A percentile compares a stretch with the other conserved stretches of the same genome.
Conservation (phyloP, 2,888 invertebrate genomes). For the Busseola fusca region DNA sequence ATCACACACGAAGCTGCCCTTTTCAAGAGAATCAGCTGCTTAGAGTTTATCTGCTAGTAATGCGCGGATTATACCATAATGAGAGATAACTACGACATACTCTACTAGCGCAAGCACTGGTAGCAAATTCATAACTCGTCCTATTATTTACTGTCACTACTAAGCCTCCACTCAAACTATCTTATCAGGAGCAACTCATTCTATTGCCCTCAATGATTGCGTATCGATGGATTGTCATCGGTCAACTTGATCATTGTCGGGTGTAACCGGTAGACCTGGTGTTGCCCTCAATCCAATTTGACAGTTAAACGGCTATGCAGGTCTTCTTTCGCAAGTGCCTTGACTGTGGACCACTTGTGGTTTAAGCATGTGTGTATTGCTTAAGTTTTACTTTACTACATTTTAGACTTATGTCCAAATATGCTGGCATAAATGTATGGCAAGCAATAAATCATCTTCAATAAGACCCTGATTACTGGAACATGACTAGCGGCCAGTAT, state of each 20-base stretch:
- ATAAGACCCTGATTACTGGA: neutral
- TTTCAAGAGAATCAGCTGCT: slow-evolving; percentile 19
- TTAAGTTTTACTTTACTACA: neutral
- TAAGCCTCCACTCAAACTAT: slow-evolving; percentile 45
- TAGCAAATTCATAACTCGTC: slow-evolving; percentile 35
- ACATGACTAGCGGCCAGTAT: too few relatives aligned
- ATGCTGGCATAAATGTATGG: too few relatives aligned
- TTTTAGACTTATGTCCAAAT: neutral
- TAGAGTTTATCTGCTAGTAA: slow-evolving; percentile 27
- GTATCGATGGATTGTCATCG: slow-evolving; percentile 30
- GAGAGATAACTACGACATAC: slow-evolving; percentile 7
- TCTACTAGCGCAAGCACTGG: slow-evolving; percentile 11
- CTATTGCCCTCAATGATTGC: slow-evolving; percentile 43
- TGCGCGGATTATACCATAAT: slow-evolving; percentile 28
- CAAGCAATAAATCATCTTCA: neutral
- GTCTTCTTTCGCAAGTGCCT: slow-evolving; percentile 43
- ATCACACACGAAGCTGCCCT: slow-evolving; percentile 29
- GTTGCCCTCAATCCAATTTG: slow-evolving; percentile 38
- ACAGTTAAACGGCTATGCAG: slow-evolving; percentile 27
- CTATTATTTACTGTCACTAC: slow-evolving; percentile 46
- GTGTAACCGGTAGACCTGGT: slow-evolving; percentile 13
- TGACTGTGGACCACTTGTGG: neutral
- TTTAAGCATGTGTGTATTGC: slow-evolving; percentile 1
- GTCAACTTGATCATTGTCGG: slow-evolving; percentile 32
- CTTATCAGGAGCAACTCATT: slow-evolving; percentile 52